Conservation (phyloP, 2,113 vertebrate genomes). For the Ceratotherium simum region DNA sequence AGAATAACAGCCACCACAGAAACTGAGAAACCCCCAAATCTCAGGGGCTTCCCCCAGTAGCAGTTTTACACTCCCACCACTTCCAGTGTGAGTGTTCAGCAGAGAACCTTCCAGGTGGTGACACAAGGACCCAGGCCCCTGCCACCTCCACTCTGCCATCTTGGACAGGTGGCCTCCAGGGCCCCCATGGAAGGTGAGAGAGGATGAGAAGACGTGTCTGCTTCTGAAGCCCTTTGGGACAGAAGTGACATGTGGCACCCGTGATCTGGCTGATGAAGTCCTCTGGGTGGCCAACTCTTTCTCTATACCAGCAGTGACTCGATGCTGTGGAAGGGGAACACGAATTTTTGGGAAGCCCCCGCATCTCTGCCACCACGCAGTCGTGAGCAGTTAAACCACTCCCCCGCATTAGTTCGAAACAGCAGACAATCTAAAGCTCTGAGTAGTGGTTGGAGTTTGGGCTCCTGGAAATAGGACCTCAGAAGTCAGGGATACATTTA, state of each 20-base stretch:
- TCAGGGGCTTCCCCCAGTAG: background rate
- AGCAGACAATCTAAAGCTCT: background rate
- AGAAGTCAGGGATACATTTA: background rate
- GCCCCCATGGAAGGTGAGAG: background rate
- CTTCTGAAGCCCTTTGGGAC: background rate
- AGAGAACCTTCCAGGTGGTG: background rate
- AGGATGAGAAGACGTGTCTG: background rate
- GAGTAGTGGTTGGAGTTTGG: background rate
- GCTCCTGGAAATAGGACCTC: background rate
- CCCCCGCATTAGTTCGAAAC: background rate
- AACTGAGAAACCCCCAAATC: background rate
- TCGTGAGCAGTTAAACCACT: background rate
- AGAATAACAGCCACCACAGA: background rate
- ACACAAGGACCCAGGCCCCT: background rate
- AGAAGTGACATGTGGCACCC: background rate
- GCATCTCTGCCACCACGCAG: background rate
- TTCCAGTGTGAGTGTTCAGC: accelerated
- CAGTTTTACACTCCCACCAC: background rate
- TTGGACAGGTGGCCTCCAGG: background rate
- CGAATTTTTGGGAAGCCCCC: background rate
- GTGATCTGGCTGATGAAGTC: background rate
- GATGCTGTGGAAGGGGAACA: background rate
- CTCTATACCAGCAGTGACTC: background rate
- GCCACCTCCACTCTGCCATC: background rate
- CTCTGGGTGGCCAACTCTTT: background rate